phyloP scores from a whole-genome alignment of 2,888 invertebrate species.

The Chironomus riparius region DNA sequence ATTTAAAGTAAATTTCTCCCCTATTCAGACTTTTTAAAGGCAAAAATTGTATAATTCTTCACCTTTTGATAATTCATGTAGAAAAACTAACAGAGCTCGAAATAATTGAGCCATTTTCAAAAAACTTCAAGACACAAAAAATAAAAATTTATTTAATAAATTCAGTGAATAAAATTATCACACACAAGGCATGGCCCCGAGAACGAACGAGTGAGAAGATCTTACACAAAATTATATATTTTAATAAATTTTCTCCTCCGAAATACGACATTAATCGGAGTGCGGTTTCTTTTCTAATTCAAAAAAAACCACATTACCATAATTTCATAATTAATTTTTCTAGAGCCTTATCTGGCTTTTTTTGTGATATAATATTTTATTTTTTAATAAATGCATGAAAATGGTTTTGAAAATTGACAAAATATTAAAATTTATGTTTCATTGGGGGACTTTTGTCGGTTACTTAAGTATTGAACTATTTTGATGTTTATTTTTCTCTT shows the following conservation, averaged over 20 bases:
- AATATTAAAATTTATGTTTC: neutral
- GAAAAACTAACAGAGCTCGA: neutral
- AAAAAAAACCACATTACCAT: neutral
- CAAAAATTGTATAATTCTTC: neutral
- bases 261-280: neutral
- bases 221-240: neutral
- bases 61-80: constrained; percentile 9
- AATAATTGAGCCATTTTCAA: neutral
- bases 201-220: too few relatives aligned
- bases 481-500: too few relatives aligned
- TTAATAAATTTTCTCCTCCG: neutral
- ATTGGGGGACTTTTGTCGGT: neutral
- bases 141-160: neutral
- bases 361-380: neutral
- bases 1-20: neutral
- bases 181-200: neutral
- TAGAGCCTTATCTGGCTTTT: neutral
- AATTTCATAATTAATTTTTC: constrained; percentile 10
- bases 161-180: neutral
- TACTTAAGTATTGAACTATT: too few relatives aligned
- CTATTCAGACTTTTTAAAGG: neutral
- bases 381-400: neutral
- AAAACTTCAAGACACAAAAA: neutral
- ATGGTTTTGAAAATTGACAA: neutral
- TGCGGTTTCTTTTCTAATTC: neutral